Evolutionary conservation across 2,888 invertebrate species (phyloP), one percentile per base, ranked within the genome.

Genomic region (Subacronicta megacephala): DNA sequence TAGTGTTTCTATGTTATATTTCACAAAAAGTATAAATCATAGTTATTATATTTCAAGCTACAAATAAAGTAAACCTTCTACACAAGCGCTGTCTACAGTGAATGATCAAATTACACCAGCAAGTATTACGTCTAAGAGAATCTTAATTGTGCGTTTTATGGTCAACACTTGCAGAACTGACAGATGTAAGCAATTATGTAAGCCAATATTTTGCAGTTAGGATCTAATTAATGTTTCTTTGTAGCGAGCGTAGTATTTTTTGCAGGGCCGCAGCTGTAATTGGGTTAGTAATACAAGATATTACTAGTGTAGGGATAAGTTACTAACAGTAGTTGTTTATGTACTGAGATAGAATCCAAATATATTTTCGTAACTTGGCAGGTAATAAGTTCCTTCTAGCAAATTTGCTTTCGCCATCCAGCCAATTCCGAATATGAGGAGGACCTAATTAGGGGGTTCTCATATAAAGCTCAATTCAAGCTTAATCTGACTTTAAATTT

Each of bases 51-150:
- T n/a, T n/a, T n/a, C n/a, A n/a, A n/a, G n/a, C n/a, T n/a, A n/a
- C n/a, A n/a, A n/a, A n/a, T n/a, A n/a, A n/a, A 60, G 23, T 55
- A 12, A 16, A 10, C 40, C 52, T 68, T 68, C 47, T 57, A 1
- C 0, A 0, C 1, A 10, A 10, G 9, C 60, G 61, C 47, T 63
- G 56, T 38, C 36, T 29, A 18, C 57, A 17, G 56, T 47, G 68
- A 70, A 74, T 74, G 65, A 72, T 61, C 62, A 69, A 73, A 73
- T 67, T 67, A 73, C 61, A 54, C 44, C 56, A 60, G 54, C 51
- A 55, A 41, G 49, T 51, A 64, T 62, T 68, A 66, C 63, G 52
- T 59, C 65, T 69, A 42, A 58, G 52, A 76, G 61, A 65, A 63
- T 60, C 59, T 62, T 61, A 72, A 74, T 70, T 67, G 62, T 38